Evolutionary conservation across 2,797 vertebrate genomes (phyloP).

Genomic region (Serranus cabrilla): DNA sequence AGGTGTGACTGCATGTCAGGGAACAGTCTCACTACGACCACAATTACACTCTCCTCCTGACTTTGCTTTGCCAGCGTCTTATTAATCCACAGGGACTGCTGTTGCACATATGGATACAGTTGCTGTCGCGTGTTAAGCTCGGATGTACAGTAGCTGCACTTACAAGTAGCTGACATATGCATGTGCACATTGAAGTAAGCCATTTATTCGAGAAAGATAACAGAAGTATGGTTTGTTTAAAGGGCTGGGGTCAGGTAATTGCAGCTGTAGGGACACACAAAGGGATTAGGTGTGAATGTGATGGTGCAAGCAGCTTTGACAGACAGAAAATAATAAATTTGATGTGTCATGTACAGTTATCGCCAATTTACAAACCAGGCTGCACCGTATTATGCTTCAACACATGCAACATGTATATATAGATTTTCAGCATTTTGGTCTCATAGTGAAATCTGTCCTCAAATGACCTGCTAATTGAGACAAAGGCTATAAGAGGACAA

Average conservation of each 20-base stretch:
- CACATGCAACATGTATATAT: neutral
- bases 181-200: neutral
- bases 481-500: constrained; percentile 15
- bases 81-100: constrained; percentile 57
- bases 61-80: constrained; percentile 53
- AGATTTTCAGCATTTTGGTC: neutral
- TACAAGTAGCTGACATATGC: neutral
- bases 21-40: constrained; percentile 76
- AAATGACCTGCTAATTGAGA: constrained; percentile 24
- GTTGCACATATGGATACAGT: constrained; percentile 22
- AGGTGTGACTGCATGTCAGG: constrained; percentile 86
- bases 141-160: neutral
- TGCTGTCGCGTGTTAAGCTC: constrained; percentile 23
- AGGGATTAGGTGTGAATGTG: constrained; percentile 12
- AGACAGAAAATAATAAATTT: constrained; percentile 27
- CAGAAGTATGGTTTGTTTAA: neutral
- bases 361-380: constrained; percentile 5
- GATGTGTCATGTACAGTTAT: constrained; percentile 17
- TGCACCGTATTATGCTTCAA: neutral
- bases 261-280: constrained; percentile 14
- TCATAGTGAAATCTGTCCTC: constrained; percentile 6
- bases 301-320: constrained; percentile 38
- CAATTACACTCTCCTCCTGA: constrained; percentile 78
- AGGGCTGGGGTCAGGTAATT: neutral
- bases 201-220: neutral